Conservation (phyloP, 2,888 invertebrate species). For the Lacanobia wlatinum region DNA sequence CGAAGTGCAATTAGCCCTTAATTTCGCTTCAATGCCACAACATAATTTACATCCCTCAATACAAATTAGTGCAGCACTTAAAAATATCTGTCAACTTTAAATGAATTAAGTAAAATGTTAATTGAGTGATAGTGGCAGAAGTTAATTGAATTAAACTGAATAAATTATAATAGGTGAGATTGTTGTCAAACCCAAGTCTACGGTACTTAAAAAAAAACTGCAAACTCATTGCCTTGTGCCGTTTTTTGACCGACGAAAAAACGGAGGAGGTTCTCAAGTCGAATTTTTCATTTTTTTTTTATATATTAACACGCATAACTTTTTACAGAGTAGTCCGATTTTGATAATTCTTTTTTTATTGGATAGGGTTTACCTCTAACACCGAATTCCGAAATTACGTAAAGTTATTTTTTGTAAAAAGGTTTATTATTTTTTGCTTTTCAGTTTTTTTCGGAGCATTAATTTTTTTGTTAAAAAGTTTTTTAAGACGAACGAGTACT, state of each 20-base stretch:
- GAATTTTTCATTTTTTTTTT: no score
- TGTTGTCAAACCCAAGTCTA: background rate
- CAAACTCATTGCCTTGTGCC: constrained; percentile 18
- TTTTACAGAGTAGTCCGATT: no score
- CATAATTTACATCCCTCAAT: constrained; percentile 26
- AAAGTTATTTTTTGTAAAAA: no score
- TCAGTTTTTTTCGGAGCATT: no score
- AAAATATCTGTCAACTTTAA: background rate
- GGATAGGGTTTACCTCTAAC: no score
- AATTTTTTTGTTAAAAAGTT: no score
- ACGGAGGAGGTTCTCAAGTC: no score
- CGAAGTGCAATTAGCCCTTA: background rate
- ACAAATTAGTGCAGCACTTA: background rate
- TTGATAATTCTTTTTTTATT: no score
- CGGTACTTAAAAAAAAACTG: background rate
- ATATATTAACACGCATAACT: no score
- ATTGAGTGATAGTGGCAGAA: constrained; percentile 2
- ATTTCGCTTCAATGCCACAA: constrained; percentile 21
- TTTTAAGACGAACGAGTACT: background rate
- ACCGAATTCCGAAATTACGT: no score
- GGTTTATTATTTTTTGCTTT: no score
- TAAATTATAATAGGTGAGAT: background rate
- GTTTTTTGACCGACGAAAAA: background rate
- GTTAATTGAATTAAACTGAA: background rate
- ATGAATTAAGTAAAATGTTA: background rate